phyloP scores from a whole-genome alignment of 2,888 invertebrate species.

The Aspidapion aeneum region DNA sequence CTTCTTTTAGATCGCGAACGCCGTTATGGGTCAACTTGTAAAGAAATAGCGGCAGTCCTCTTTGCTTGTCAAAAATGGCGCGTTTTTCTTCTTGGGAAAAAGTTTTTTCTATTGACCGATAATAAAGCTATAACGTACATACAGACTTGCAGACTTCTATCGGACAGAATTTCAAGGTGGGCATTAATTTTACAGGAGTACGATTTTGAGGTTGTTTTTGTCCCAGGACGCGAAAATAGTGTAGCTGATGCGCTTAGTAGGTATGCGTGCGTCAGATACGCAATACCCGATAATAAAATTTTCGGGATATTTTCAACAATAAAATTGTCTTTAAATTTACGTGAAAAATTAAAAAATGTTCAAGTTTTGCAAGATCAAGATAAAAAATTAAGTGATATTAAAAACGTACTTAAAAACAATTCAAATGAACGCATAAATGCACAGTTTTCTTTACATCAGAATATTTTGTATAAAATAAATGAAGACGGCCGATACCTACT shows the following conservation, averaged over 20 bases:
- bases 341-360: not conserved
- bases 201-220: not conserved
- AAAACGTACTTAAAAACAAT: not conserved
- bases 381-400: not conserved
- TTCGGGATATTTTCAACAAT: not conserved
- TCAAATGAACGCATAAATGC: not conserved
- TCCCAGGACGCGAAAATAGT: not conserved
- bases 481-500: conserved; percentile 6
- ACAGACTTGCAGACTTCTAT: not conserved
- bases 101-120: not conserved
- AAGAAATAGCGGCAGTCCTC: not conserved
- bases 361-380: not conserved
- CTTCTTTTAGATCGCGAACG: conserved; percentile 1
- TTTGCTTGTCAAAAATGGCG: not conserved
- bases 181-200: not conserved
- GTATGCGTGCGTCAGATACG: conserved; percentile 7
- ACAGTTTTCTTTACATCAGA: conserved; percentile 5
- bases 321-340: not conserved
- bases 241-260: conserved; percentile 7
- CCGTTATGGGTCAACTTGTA: not conserved
- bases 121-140: not conserved
- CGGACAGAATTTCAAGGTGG: not conserved
- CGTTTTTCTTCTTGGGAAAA: not conserved
- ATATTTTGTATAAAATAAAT: conserved; percentile 4
- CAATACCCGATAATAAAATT: conserved; percentile 4